Evolutionary conservation across 2,113 vertebrate genomes (phyloP), one percentile per base, ranked within the genome.

Genomic region (Strigops habroptila): DNA sequence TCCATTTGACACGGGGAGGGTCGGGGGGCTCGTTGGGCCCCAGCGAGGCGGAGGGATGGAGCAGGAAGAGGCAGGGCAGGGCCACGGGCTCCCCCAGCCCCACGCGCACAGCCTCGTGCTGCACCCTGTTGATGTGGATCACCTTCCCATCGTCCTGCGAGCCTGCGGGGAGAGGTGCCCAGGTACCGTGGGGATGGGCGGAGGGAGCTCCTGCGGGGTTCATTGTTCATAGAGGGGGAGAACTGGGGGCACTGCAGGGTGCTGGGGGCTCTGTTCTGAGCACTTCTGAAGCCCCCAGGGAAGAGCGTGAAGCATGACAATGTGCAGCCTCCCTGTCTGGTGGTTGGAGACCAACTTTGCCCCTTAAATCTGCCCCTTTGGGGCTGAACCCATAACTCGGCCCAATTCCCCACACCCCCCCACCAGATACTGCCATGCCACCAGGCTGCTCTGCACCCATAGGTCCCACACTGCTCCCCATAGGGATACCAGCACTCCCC

Each of bases 1-100:
- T 99, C 99, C 99, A 99, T 95, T 99, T 99, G 97, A 99, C 97
- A 24, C 99, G 98, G 7, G 99, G 99, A 0, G 98, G 97, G 64
- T 99, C 99, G 2, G 86, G 73, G 31, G 86, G 79, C 39, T 84
- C 92, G 39, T 86, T 94, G 28, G 90, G 87, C 7, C 93, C 95
- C 3, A 92, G 97, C 5, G 97, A 86, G 33, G 97, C 90, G 1
- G 97, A 90, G 12, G 98, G 97, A 6, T 95, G 97, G 62, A 99
- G 97, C 3, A 98, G 97, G 96, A 99, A 99, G 92, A 99, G 94
- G 93, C 99, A 99, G 59, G 99, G 99, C 24, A 99, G 98, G 18
- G 98, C 96, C 31, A 98, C 98, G 1, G 98, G 97, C 95, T 98
- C 98, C 0, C 99, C 99, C 82, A 99, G 97, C n/a, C 98, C 98